Conservation (phyloP, 2,797 vertebrate genomes). For the Enteromius radiatus region DNA sequence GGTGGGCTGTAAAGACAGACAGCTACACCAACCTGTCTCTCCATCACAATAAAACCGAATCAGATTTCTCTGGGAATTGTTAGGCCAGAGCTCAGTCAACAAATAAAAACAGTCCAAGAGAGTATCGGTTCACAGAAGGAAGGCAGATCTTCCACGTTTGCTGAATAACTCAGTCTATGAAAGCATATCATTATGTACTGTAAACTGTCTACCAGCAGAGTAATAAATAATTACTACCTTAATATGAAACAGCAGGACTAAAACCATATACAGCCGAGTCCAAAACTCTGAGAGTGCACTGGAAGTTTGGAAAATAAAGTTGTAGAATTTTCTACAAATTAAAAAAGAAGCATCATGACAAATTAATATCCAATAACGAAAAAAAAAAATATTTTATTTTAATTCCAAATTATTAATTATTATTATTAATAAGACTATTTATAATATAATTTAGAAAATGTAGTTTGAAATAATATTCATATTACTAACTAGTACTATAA, state of each 20-base stretch:
- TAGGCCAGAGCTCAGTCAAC: constrained; percentile 62
- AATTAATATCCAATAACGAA: background rate
- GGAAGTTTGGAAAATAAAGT: background rate
- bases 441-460: background rate
- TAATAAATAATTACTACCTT: constrained; percentile 67
- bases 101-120: constrained; percentile 61
- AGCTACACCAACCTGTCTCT: background rate
- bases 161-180: constrained; percentile 46
- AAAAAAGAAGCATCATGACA: background rate
- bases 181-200: constrained; percentile 68
- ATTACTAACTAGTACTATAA: background rate
- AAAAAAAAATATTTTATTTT: background rate
- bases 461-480: background rate
- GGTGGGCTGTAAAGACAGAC: constrained; percentile 20
- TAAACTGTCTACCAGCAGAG: constrained; percentile 60
- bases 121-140: constrained; percentile 22
- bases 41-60: constrained; percentile 24
- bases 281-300: constrained; percentile 12
- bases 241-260: constrained; percentile 66
- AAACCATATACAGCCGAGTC: constrained; percentile 46
- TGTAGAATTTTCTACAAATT: background rate
- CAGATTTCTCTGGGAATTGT: constrained; percentile 40
- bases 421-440: background rate
- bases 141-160: constrained; percentile 6
- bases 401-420: background rate